Percentiles rank a stretch among this genome's conserved stretches.
These are phyloP conservation scores for Labeo rohita DNA, from an alignment of 2,113 vertebrate genomes.

Conservation along the genomic window DNA sequence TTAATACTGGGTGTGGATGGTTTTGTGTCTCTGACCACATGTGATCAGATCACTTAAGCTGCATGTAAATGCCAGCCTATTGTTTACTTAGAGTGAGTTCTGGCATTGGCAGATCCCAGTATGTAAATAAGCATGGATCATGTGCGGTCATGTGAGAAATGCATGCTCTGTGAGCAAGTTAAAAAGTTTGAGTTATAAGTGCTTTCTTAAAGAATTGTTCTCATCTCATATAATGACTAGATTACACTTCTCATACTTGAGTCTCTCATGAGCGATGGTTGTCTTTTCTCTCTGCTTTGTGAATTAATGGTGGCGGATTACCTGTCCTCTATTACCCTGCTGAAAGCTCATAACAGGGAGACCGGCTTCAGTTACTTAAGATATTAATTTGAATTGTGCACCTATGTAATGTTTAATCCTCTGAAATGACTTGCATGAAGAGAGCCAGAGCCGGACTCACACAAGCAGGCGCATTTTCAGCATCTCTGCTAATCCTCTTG, in stretches of 20 bases:
- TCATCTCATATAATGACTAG: conserved; percentile 12
- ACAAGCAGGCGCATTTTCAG: conserved; percentile 10
- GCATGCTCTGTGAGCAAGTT: background rate
- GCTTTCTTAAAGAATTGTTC: background rate
- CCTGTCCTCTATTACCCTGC: conserved; percentile 15
- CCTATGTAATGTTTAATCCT: conserved; percentile 25
- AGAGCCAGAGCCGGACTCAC: background rate
- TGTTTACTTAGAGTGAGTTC: background rate
- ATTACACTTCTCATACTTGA: conserved; percentile 11
- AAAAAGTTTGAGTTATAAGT: background rate
- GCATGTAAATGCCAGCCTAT: background rate
- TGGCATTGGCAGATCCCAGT: background rate
- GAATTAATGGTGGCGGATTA: conserved; percentile 3
- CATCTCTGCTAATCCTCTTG: conserved; percentile 57
- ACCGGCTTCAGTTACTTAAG: conserved; percentile 12
- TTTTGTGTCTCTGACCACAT: background rate
- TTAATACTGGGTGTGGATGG: background rate
- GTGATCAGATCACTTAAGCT: background rate
- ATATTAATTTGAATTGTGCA: conserved; percentile 37
- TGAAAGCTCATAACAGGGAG: background rate
- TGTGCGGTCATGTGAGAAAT: background rate
- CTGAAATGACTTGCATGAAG: conserved; percentile 27
- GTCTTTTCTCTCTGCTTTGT: background rate
- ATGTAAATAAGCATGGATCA: conserved; percentile 1
- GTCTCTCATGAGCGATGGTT: conserved; percentile 9